Evolutionary conservation across 2,113 vertebrate species (phyloP), one percentile per base, ranked within the genome.

Genomic region (Thinocorus orbignyianus): DNA sequence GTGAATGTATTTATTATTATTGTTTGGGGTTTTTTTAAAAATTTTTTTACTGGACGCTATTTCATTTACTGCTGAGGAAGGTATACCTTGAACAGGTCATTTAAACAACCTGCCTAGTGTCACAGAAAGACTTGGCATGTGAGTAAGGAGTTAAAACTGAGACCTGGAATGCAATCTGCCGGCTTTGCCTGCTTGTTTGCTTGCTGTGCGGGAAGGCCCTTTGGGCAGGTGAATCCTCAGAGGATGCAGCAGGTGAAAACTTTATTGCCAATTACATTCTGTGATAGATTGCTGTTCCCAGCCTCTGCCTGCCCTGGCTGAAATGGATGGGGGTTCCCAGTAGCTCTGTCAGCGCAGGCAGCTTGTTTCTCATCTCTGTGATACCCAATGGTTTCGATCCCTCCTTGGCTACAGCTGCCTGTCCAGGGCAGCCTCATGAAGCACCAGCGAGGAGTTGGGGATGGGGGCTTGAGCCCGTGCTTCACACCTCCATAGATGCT

Each of bases 401-500:
- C 41, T 65, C 58, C 30, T n/a, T 8, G 54, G 31, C 52, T 70
- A 9, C 30, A 3, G 6, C 57, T 3, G 3, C 1, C 0, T 4
- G 57, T 19, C 54, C 58, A 2, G 57, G 30, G 35, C 19, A 3
- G 76, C 2, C 17, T 30, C 16, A 1, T 1, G 28, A 13, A 85
- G 26, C 14, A 2, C 1, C 73, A 0, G 26, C 24, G 25, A 48
- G 57, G 39, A 58, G 16, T 2, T 11, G 3, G 71, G 77, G 62
- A 3, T 41, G 2, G 64, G 81, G 19, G 18, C 5, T 15, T 0
- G 4, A 28, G 31, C n/a, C 0, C 2, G 24, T 7, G 19, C 15
- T 37, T 37, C 57, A 0, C 31, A 3, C 10, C 51, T 3, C 6
- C 14, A 0, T 0, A 0, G 26, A 33, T 2, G 54, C 3, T 82